phyloP scores from a whole-genome alignment of 2,797 vertebrate genomes.

The Emydoidea blandingii region DNA sequence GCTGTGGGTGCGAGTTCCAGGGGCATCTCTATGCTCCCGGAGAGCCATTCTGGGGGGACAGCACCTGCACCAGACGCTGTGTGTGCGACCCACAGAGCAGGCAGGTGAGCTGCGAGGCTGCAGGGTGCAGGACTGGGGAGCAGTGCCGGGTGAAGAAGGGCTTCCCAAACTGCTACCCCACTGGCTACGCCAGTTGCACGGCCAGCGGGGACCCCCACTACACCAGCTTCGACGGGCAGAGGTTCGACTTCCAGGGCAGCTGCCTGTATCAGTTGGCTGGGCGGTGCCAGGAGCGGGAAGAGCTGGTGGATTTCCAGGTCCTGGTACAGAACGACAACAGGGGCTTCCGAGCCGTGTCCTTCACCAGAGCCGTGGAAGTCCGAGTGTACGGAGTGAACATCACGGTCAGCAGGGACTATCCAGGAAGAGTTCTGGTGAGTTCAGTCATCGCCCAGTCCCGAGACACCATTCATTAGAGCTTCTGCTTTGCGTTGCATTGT shows the following conservation, averaged over 20 bases:
- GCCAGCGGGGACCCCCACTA: slow-evolving; percentile 85
- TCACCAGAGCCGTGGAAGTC: slow-evolving; percentile 39
- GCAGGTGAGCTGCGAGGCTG: slow-evolving; percentile 71
- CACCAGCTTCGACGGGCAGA: slow-evolving; percentile 81
- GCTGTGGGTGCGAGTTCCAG: slow-evolving; percentile 84
- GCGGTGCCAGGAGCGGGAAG: slow-evolving; percentile 24
- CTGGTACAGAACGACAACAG: slow-evolving; percentile 73
- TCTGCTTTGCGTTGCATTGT: neutral
- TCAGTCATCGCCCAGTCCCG: rapidly evolving
- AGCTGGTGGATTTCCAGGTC: slow-evolving; percentile 73
- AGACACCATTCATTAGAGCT: rapidly evolving
- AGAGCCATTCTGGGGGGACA: slow-evolving; percentile 84
- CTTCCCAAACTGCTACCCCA: slow-evolving; percentile 78
- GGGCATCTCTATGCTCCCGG: slow-evolving; percentile 78
- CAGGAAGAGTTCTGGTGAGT: slow-evolving; percentile 67
- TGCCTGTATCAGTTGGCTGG: slow-evolving; percentile 83
- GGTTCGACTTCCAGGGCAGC: slow-evolving; percentile 87
- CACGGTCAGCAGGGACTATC: slow-evolving; percentile 38
- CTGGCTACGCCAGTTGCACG: slow-evolving; percentile 72
- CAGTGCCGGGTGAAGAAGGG: slow-evolving; percentile 79
- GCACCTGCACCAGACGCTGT: slow-evolving; percentile 78
- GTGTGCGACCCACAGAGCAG: slow-evolving; percentile 71
- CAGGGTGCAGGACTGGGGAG: slow-evolving; percentile 69
- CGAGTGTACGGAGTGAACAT: slow-evolving; percentile 41
- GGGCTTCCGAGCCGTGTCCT: neutral